Evolutionary conservation across 2,888 invertebrate species (phyloP).

Genomic region (Parnassius apollo): DNA sequence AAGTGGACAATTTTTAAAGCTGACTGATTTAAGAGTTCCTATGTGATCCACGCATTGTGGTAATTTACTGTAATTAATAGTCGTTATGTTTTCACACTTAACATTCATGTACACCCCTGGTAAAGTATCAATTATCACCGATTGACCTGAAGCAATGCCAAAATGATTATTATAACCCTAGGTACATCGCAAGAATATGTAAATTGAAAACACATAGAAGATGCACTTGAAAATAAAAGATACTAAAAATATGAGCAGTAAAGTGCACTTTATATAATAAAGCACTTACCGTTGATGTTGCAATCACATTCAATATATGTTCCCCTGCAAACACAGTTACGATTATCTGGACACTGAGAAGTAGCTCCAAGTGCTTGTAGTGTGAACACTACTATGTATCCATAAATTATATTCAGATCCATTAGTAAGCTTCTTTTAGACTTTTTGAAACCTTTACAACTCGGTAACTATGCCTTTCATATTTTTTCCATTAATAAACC

Average conservation of each 20-base stretch:
- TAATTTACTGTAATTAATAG: constrained; percentile 66
- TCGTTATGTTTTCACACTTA: constrained; percentile 66
- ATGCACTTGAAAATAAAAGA: constrained; percentile 29
- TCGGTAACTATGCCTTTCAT: neutral
- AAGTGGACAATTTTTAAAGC: constrained; percentile 78
- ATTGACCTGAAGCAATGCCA: constrained; percentile 60
- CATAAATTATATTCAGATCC: constrained; percentile 57
- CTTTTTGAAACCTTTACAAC: constrained; percentile 18
- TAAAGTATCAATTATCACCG: constrained; percentile 65
- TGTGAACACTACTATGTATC: constrained; percentile 55
- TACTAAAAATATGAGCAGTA: constrained; percentile 29
- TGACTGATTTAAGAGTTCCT: constrained; percentile 69
- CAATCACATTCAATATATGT: constrained; percentile 73
- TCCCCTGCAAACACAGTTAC: constrained; percentile 76
- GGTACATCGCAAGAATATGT: no score
- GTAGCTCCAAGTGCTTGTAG: constrained; percentile 67
- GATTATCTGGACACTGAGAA: constrained; percentile 66
- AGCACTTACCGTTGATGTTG: constrained; percentile 73
- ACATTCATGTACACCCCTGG: constrained; percentile 69
- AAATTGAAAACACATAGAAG: neutral
- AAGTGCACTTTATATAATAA: constrained; percentile 31
- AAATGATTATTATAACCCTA: neutral
- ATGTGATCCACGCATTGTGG: constrained; percentile 70
- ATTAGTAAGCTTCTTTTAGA: constrained; percentile 43
- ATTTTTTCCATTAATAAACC: no score